Evolutionary conservation across 92 coral and sea anemone genomes (phyloP), one percentile per base, ranked within the genome.

Genomic region (Bergia sp.): DNA sequence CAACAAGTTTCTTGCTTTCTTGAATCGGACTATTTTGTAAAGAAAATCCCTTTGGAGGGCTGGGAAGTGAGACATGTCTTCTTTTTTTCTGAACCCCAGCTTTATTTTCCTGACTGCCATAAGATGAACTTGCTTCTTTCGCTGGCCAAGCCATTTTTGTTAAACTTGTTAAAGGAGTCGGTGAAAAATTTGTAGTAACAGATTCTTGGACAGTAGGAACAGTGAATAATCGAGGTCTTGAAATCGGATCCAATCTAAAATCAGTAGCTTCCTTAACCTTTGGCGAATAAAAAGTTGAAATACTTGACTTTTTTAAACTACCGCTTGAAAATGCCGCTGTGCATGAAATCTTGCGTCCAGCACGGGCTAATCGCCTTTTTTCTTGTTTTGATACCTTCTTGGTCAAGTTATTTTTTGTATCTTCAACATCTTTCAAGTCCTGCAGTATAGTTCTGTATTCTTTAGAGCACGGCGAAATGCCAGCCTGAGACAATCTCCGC

Each of bases 401-500:
- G 23, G 65, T 65, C 38, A 42, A 18, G 8, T 36, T 45, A 29
- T 44, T 39, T 38, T 82, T 15, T 10, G 49, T 50, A 37, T 53
- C 42, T 37, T 79, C 80, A 20, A 23, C 43, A 47, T 75, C 92
- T 90, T 50, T 78, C 9, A 90, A 43, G 42, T 71, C 86, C 29
- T 79, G 81, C 80, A 90, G 49, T n/a, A 75, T 89, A 57, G 58
- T 77, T 43, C 43, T 87, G 44, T 86, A 90, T 47, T 90, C 92
- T 11, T 80, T 88, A 12, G 92, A 90, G 77, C 89, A 78, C 16
- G 92, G 85, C 57, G 92, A 87, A 21, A 90, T 77, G 7, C 84
- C 80, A 29, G 86, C 82, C 41, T 87, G 82, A 3, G 90, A 87
- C 11, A 90, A 61, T 3, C 90, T 88, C 82, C 85, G 53, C 76